phyloP scores from a whole-genome alignment of 2,113 vertebrate species.

The Corynorhinus townsendii region DNA sequence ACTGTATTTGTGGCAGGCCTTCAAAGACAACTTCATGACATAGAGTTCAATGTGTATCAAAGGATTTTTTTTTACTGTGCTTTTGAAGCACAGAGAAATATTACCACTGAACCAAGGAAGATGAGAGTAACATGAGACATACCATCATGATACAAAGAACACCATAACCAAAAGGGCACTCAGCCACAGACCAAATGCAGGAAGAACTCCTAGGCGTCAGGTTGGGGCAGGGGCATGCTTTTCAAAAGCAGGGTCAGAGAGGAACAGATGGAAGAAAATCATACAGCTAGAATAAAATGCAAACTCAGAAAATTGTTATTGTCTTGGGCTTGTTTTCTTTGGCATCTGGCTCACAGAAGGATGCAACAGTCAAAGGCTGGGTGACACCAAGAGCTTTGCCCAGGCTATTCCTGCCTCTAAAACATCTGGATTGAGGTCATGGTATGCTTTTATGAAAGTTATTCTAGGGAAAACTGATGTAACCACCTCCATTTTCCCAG shows the following conservation, averaged over 20 bases:
- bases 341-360: not conserved
- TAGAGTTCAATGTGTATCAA: not conserved
- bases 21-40: not conserved
- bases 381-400: not conserved
- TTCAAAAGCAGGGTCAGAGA: conserved; percentile 14
- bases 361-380: not conserved
- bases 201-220: not conserved
- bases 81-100: conserved; percentile 34
- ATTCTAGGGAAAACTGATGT: not conserved
- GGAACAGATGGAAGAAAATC: not conserved
- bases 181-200: not conserved
- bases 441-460: not conserved
- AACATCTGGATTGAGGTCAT: not conserved
- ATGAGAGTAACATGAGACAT: not conserved
- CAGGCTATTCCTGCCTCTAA: not conserved
- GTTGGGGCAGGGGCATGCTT: not conserved
- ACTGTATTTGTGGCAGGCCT: not conserved
- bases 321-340: not conserved
- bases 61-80: not conserved
- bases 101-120: not conserved
- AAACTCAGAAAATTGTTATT: not conserved
- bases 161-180: not conserved
- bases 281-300: not conserved
- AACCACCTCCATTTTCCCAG: not conserved
- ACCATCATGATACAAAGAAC: not conserved